Evolutionary conservation across 2,888 invertebrate genomes (phyloP).

Genomic region (Phyto melanocephala): DNA sequence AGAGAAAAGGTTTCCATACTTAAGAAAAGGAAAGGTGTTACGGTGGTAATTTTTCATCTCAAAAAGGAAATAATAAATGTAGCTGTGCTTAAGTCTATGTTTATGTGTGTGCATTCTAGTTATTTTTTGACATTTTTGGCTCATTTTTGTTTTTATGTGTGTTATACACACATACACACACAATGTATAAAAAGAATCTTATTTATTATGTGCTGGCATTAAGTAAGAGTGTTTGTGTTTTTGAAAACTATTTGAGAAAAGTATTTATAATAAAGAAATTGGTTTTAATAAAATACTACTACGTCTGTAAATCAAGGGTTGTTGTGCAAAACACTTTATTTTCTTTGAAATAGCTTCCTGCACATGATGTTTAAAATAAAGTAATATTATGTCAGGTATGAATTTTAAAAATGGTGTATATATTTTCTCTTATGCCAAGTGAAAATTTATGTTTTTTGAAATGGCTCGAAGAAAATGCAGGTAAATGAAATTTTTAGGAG

Average conservation of each 20-base stretch:
- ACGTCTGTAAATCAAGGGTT: conserved; percentile 9
- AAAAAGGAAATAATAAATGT: not conserved
- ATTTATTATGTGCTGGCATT: conserved; percentile 10
- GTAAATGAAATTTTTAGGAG: not conserved
- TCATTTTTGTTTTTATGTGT: not conserved
- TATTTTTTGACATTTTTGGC: conserved; percentile 24
- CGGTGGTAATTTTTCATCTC: conserved; percentile 42
- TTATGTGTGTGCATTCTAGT: not conserved
- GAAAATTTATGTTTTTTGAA: not conserved
- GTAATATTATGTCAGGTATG: not conserved
- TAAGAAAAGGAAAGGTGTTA: conserved; percentile 43
- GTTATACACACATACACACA: too few relatives aligned
- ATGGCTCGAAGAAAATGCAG: not conserved
- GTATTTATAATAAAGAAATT: conserved; percentile 2
- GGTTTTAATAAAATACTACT: not conserved
- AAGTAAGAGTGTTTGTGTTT: not conserved
- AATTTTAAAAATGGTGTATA: not conserved
- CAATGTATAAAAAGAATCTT: not conserved
- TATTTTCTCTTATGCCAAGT: not conserved
- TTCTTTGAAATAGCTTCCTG: conserved; percentile 6
- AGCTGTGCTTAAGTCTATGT: not conserved
- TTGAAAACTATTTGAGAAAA: not conserved
- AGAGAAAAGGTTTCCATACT: not conserved
- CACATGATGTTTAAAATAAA: not conserved
- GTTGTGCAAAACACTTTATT: not conserved